Conservation (phyloP, 2,113 vertebrate species). For the Upupa epops region DNA sequence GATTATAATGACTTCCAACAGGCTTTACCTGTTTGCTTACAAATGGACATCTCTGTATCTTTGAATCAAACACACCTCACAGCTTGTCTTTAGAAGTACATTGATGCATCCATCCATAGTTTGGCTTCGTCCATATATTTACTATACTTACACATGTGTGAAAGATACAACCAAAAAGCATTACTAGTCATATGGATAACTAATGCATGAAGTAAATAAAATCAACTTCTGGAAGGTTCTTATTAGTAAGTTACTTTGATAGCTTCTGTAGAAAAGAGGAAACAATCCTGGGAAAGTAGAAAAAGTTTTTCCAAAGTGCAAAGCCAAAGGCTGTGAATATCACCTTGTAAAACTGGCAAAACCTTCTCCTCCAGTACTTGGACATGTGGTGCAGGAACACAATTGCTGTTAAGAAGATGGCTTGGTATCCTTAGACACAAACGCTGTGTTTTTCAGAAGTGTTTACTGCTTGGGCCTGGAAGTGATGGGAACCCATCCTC, state of each 20-base stretch:
- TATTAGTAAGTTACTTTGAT: neutral
- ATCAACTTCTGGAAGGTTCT: conserved; percentile 1
- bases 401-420: neutral
- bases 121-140: neutral
- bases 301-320: conserved; percentile 5
- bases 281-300: neutral
- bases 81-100: neutral
- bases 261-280: neutral
- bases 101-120: neutral
- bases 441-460: neutral
- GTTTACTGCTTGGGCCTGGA: neutral
- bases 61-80: neutral
- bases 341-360: neutral
- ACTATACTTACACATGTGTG: neutral
- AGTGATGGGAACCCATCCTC: neutral
- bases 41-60: neutral
- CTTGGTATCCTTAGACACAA: neutral
- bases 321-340: neutral
- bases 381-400: accelerated
- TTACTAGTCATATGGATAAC: neutral
- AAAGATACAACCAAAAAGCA: neutral
- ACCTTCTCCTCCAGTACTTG: neutral
- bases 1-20: neutral
- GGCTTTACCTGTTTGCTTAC: neutral
- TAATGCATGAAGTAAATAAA: neutral